These are phyloP conservation scores for Pempheris klunzingeri DNA, from an alignment of 2,797 vertebrate genomes.

Conservation along the genomic window DNA sequence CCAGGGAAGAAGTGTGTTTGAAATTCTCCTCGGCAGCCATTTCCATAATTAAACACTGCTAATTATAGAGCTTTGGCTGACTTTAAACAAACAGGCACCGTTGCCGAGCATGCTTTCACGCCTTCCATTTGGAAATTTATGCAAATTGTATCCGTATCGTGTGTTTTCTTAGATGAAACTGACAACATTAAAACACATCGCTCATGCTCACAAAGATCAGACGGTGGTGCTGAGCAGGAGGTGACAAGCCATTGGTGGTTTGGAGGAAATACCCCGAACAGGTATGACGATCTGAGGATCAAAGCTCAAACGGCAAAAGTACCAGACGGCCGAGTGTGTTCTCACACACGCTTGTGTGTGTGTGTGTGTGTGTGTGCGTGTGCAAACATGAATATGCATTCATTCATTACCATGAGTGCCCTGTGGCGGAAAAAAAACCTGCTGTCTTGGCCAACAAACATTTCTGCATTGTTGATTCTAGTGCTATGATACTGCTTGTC, in stretches of 20 bases:
- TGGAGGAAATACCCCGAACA: constrained; percentile 84
- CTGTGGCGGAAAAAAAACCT: constrained; percentile 45
- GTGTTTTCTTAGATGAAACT: constrained; percentile 85
- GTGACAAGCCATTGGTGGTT: constrained; percentile 82
- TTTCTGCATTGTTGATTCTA: constrained; percentile 79
- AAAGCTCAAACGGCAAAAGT: constrained; percentile 71
- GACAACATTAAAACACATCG: constrained; percentile 82
- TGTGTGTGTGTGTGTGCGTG: constrained; percentile 32
- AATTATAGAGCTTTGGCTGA: constrained; percentile 97
- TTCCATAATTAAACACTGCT: constrained; percentile 99
- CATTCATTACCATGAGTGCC: constrained; percentile 80
- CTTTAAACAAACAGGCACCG: constrained; percentile 93
- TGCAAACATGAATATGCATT: constrained; percentile 78
- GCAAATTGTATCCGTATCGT: constrained; percentile 89
- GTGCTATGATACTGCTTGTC: constrained; percentile 81
- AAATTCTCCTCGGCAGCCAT: constrained; percentile 96
- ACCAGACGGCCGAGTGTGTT: constrained; percentile 78
- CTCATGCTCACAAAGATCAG: constrained; percentile 82
- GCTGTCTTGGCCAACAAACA: constrained; percentile 73
- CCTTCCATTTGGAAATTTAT: constrained; percentile 90
- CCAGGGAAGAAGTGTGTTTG: constrained; percentile 93
- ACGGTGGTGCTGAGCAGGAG: constrained; percentile 80
- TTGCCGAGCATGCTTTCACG: constrained; percentile 86
- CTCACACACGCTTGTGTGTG: constrained; percentile 48
- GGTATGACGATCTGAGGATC: constrained; percentile 68